Evolutionary conservation across 53 echinoderm and acorn worm genomes (phyloP).

Genomic region (Astropecten irregularis): DNA sequence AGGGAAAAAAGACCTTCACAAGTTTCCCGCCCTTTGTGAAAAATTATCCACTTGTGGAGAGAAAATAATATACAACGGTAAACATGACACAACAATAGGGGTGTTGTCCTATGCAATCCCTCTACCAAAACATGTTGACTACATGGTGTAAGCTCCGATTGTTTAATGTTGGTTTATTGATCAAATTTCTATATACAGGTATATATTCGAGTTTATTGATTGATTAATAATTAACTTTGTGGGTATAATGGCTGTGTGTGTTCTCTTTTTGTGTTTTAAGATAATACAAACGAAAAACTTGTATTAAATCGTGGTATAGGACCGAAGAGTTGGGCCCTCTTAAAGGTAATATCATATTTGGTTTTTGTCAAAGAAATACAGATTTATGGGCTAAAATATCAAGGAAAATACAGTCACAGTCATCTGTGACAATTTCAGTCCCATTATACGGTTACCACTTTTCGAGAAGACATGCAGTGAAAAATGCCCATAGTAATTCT

Average conservation of each 20-base stretch:
- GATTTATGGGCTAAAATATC: no score
- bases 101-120: constrained; percentile 6
- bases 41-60: neutral
- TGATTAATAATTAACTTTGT: neutral
- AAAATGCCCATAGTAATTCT: no score
- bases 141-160: neutral
- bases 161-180: neutral
- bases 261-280: neutral
- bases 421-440: no score
- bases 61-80: no score
- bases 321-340: neutral
- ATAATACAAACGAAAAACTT: neutral
- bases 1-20: no score
- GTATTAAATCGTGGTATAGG: neutral
- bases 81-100: neutral
- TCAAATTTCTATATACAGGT: neutral
- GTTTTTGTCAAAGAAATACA: no score
- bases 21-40: neutral
- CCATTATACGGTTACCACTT: no score
- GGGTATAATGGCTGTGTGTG: neutral
- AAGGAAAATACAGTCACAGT: no score
- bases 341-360: no score
- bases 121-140: neutral
- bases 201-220: neutral
- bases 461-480: neutral